Evolutionary conservation across 2,113 vertebrate species (phyloP), one percentile per base, ranked within the genome.

Genomic region (Peromyscus polionotus): DNA sequence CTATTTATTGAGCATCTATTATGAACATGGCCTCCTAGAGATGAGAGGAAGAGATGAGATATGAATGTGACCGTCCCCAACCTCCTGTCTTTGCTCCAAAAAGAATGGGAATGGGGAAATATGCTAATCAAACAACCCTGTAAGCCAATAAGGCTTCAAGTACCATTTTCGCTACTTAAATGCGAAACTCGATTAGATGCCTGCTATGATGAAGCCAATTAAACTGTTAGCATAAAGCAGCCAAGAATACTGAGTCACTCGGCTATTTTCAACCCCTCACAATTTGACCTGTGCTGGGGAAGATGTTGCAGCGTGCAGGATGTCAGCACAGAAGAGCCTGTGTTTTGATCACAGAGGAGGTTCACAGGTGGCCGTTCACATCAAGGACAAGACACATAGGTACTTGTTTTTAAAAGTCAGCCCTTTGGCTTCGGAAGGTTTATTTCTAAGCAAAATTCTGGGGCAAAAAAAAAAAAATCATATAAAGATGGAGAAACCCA

Each of bases 251-350:
- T 87, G 57, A 7, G 96, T 98, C 95, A 97, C 92, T 76, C 96
- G 92, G 72, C 92, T 98, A 96, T 95, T 95, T 98, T 95, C 97
- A 96, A 80, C 93, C 97, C 94, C 83, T 96, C 92, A 65, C 94
- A 96, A 96, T 97, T 96, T 98, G 98, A 98, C 97, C 95, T 95
- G 84, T 96, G 94, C 96, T 90, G 94, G 93, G 97, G 95, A 91
- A 83, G 48, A 98, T 54, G 73, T 81, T 83, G 70, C 76, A 16
- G 7, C 4, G 0, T 95, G 76, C 93, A 57, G 85, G 81, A 96
- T 83, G 97, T 94, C 90, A 93, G 75, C 57, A 90, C 20, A 42
- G 89, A 79, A 80, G 72, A 80, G 81, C 36, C 65, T 73, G 80
- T 81, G 93, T 76, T 0, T 0, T 0, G 22, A 90, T 95, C 91